Evolutionary conservation across 2,113 vertebrate species (phyloP).

Genomic region (Columba janthina): DNA sequence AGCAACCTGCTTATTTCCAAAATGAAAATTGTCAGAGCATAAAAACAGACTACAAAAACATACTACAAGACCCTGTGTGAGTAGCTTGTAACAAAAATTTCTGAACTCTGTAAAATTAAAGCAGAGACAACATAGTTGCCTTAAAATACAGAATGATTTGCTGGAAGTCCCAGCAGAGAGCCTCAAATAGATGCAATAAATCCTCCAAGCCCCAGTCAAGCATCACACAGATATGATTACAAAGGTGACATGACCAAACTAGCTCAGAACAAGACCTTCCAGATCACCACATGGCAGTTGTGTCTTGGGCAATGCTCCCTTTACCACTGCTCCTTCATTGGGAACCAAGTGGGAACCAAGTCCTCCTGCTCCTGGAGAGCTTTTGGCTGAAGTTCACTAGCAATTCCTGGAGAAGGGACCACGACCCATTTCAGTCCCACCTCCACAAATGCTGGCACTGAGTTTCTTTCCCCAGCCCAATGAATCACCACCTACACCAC

Average conservation of each 20-base stretch:
- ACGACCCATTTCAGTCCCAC: rapidly evolving
- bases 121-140: background rate
- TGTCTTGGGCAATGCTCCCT: background rate
- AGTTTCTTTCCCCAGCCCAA: background rate
- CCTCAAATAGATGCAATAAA: background rate
- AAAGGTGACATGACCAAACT: background rate
- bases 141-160: background rate
- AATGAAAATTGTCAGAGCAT: background rate
- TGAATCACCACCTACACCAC: background rate
- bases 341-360: background rate
- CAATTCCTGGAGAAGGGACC: background rate
- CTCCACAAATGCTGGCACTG: background rate
- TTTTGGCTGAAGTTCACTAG: background rate
- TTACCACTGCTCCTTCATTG: background rate
- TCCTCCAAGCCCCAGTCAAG: background rate
- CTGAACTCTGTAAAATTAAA: background rate
- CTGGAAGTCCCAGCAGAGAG: background rate
- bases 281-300: rapidly evolving
- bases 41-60: background rate
- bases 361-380: background rate
- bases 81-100: background rate
- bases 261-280: background rate
- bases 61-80: background rate
- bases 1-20: background rate
- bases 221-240: background rate